These are phyloP conservation scores for Spinus olivaceus DNA, from an alignment of 2,797 vertebrate genomes.

Conservation along the genomic window DNA sequence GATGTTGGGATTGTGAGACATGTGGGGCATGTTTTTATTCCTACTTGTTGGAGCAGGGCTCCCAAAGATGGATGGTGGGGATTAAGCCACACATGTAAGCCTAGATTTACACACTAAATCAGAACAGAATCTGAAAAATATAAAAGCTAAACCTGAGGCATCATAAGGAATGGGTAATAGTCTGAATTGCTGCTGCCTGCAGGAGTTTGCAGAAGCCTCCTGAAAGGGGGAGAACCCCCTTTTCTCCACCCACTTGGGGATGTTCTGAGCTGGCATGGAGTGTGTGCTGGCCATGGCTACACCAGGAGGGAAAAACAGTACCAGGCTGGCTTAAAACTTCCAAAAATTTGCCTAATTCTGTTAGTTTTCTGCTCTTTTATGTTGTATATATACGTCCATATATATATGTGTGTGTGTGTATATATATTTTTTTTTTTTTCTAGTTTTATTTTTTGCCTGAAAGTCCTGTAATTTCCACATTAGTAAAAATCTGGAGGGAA, in stretches of 20 bases:
- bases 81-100: neutral
- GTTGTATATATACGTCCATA: neutral
- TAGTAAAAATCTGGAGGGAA: neutral
- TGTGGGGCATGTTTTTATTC: neutral
- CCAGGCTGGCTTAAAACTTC: neutral
- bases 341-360: neutral
- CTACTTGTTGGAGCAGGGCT: neutral
- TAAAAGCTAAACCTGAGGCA: neutral
- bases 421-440: neutral
- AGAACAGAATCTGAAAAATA: neutral
- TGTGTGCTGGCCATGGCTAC: rapidly evolving
- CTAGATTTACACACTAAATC: neutral
- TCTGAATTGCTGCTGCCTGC: neutral
- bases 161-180: neutral
- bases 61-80: neutral
- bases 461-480: rapidly evolving
- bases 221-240: neutral
- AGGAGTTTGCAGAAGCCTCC: neutral
- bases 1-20: rapidly evolving
- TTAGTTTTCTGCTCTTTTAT: neutral
- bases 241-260: rapidly evolving
- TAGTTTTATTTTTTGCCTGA: neutral
- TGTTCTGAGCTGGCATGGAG: rapidly evolving
- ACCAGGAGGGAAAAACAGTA: rapidly evolving
- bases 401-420: rapidly evolving